Base-by-base conservation (phyloP, 2,797 vertebrate genomes). In the Eulemur albifrons region DNA sequence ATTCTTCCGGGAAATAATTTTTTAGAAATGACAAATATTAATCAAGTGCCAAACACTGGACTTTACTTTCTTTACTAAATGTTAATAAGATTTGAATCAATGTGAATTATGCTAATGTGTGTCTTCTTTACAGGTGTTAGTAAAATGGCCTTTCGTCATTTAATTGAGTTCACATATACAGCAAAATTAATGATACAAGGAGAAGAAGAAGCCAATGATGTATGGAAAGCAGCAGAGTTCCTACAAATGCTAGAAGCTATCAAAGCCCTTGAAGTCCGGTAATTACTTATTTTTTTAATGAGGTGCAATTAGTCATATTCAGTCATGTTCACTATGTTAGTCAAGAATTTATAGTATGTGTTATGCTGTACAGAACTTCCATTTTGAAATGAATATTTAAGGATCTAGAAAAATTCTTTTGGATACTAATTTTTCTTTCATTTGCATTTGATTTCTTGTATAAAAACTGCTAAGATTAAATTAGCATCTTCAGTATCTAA, bases 241-340 rank as follows among this genome's bases (percentile, higher is more conserved):
- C 99, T 99, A 61, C 99, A 99, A 97, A 99, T 99, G 99, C 98
- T 99, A 94, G 99, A 99, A 98, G 99, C 99, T 1, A 99, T 99
- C 97, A 99, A 99, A 98, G 99, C 99, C 20, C 99, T 99, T 45
- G 99, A 99, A 98, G 99, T 99, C 97, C 99, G 99, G 99, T 99
- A 97, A 97, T 73, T 57, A 15, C 25, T 61, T 27, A 63, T 32
- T 18, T 89, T 15, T 95, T 17, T 50, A 87, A 80, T 0, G 23
- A 50, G 6, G 35, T 86, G 20, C 83, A 88, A 6, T 96, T 65
- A 61, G 14, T 10, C 84, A n/a, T 92, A 61, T 91, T 96, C 15
- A 86, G 23, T 89, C 35, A 73, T 84, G 50, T 70, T 93, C 21
- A 23, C 54, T 18, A 3, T 72, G 4, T 57, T 91, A 80, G 15